Base-by-base conservation (phyloP, 1,140 invertebrate species). In the Pachypeltis micranthus region DNA sequence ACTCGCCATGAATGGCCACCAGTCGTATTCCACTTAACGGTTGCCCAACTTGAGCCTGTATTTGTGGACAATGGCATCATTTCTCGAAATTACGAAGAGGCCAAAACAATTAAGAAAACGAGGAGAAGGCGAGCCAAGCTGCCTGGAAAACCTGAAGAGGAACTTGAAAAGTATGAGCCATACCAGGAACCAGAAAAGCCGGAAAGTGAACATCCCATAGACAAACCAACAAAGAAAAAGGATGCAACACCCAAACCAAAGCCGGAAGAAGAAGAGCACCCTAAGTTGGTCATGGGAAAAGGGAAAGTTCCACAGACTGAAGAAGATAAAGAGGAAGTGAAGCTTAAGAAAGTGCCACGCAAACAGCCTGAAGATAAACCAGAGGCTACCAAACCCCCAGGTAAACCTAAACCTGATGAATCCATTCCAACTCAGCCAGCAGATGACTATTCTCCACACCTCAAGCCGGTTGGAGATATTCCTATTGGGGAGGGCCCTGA, bases 81-180 rank as follows among this genome's bases (percentile, higher is more conserved):
- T 23, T 86, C 84, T 0, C 75, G 85, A 73, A 87, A 85, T 73
- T 74, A 83, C 0, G 78, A 82, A 71, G 85, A 87, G 75, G 83
- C 84, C 1, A 69, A 79, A 54, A 80, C 82, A 73, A 66, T 83
- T 23, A 63, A 78, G 2, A 84, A 82, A 72, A 82, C 76, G 56
- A 85, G 83, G 70, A 64, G 67, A 1, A 77, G 75, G 29, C 74
- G 72, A 39, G 63, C 68, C 0, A 79, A 79, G 65, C 47, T 78
- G 39, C 73, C 79, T 58, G 64, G 59, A 28, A 64, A 67, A 62
- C 55, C 61, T 1, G 76, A 78, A 63, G 71, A 59, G n/a, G 39
- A 16, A 27, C 44, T 83, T 67, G 78, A 82, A 64, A 77, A 80
- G 34, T 75, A 76, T 61, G 73, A 72, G 67, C 72, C 72, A 4